These are phyloP conservation scores for Sesamia inferens DNA, from an alignment of 2,888 invertebrate genomes.

Conservation along the genomic window DNA sequence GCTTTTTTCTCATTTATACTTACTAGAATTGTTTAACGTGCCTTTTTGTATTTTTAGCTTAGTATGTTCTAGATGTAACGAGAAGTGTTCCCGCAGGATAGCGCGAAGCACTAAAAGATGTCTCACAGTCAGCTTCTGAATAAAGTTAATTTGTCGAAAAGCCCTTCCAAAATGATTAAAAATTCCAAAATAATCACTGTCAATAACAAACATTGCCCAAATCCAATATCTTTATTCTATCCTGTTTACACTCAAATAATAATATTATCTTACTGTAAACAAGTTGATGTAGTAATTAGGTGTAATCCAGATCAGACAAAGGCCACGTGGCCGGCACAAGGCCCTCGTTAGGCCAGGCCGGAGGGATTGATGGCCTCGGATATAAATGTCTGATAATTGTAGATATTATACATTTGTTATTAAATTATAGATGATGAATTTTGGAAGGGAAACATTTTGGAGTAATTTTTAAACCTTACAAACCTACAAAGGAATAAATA, in stretches of 20 bases:
- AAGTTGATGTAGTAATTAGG: conserved; percentile 67
- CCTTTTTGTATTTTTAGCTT: no score
- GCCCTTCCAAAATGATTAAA: background rate
- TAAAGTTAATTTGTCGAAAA: no score
- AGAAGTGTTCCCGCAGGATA: no score
- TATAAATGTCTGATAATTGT: conserved; percentile 47
- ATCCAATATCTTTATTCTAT: conserved; percentile 36
- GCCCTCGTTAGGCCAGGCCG: conserved; percentile 63
- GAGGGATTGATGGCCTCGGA: conserved; percentile 28
- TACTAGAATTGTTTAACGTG: no score
- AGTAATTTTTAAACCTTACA: background rate
- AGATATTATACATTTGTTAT: conserved; percentile 44
- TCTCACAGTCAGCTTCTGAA: no score
- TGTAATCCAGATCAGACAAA: conserved; percentile 59
- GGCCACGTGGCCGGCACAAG: conserved; percentile 67
- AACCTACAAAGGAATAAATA: background rate
- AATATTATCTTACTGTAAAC: conserved; percentile 52
- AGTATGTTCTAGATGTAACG: no score
- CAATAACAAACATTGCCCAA: conserved; percentile 20
- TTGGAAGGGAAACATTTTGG: background rate
- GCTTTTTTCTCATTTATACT: no score
- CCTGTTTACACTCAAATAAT: conserved; percentile 47
- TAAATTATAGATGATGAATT: conserved; percentile 22
- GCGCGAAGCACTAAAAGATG: no score
- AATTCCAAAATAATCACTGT: conserved; percentile 10